Evolutionary conservation across 2,797 vertebrate species (phyloP), one percentile per base, ranked within the genome.

Genomic region (Enteromius mattozi): DNA sequence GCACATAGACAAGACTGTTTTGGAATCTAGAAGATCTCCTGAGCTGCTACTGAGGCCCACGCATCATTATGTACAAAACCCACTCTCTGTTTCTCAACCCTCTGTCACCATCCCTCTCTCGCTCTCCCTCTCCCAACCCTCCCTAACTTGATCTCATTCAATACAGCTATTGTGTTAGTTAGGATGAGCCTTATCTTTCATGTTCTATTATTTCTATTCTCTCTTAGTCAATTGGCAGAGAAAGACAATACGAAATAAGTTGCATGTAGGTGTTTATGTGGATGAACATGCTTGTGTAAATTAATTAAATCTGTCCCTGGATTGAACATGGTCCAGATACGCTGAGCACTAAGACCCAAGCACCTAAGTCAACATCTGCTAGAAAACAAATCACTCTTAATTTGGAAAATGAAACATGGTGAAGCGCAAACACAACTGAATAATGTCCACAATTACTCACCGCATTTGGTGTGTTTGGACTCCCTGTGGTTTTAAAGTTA

Each of bases 61-160:
- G 88, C 90, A 89, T 90, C 89, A 89, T 92, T 92, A 90, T 89
- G 75, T 85, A 88, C 85, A 87, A 91, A 89, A 90, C 86, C 87
- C 85, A 88, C 89, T 86, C 84, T 81, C 76, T 59, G 65, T 88
- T 83, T 65, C 88, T 88, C 74, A 82, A 59, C 51, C 51, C 72
- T 77, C 78, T 47, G 61, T 81, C 79, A 54, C 70, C 37, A 56
- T 76, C 71, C 51, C 61, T 78, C 61, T 70, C 72, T 82, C 30
- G 19, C 75, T 49, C 63, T 45, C 71, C 24, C 37, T 82, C 61
- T 81, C 49, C 49, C 56, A 79, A 79, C 78, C 61, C 78, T 79
- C 78, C 78, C 78, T 79, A 68, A 66, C 59, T 54, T 42, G 16
- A 77, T 59, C 49, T 68, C 24, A 70, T 78, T 84, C 16, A 61